Evolutionary conservation across 2,797 vertebrate genomes (phyloP).

Genomic region (Paguma larvata): DNA sequence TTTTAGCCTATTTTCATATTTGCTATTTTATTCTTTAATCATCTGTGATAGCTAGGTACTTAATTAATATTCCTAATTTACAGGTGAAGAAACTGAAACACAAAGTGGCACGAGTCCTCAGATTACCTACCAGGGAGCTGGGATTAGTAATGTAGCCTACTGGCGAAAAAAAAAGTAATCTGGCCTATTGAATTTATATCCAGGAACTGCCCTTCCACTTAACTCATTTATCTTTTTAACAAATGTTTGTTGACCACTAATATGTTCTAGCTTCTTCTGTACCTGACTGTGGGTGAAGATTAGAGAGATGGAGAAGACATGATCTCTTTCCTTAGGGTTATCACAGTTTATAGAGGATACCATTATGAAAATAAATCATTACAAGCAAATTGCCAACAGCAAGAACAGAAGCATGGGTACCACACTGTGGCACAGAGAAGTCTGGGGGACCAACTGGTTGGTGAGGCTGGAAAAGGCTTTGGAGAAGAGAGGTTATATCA

Average conservation of each 20-base stretch:
- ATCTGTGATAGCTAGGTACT: neutral
- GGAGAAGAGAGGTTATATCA: neutral
- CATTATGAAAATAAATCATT: neutral
- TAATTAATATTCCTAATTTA: neutral
- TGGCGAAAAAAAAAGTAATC: neutral
- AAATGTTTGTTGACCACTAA: neutral
- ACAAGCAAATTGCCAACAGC: neutral
- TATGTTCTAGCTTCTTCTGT: neutral
- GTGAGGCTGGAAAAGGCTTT: neutral
- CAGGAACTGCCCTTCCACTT: neutral
- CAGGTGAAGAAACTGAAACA: slow-evolving; percentile 8
- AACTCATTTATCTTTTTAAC: neutral
- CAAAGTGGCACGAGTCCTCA: neutral
- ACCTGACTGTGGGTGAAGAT: neutral
- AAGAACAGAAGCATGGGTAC: neutral
- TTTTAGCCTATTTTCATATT: slow-evolving; percentile 6
- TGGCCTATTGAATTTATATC: neutral
- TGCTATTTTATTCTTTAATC: slow-evolving; percentile 3
- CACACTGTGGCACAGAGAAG: neutral
- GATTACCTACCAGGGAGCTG: neutral
- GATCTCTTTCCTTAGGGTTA: neutral
- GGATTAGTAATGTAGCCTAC: neutral
- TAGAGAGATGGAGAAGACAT: neutral
- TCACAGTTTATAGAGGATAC: neutral
- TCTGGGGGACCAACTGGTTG: neutral